phyloP scores from a whole-genome alignment of 2,888 invertebrate species.

The Thalpophila matura region DNA sequence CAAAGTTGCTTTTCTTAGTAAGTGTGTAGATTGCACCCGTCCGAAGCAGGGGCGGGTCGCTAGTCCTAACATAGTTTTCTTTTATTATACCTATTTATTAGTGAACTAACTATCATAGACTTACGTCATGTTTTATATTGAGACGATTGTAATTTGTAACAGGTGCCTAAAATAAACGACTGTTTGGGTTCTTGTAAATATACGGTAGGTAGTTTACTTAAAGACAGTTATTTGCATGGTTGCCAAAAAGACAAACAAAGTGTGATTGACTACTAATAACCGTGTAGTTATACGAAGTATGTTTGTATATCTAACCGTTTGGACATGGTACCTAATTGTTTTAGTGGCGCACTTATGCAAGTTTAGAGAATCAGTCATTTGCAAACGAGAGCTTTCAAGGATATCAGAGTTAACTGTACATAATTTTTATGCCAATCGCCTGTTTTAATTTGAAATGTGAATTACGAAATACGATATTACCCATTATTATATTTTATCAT shows the following conservation, averaged over 20 bases:
- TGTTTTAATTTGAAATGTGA: too few species aligned
- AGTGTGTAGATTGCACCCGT: too few species aligned
- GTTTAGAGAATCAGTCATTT: slow-evolving; percentile 2
- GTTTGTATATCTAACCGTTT: slow-evolving; percentile 23
- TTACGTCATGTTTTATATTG: neutral
- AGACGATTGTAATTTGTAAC: neutral
- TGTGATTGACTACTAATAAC: slow-evolving; percentile 14
- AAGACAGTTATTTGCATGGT: neutral
- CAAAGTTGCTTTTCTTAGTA: too few species aligned
- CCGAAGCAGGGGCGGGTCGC: too few species aligned
- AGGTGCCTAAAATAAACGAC: neutral
- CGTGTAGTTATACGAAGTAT: neutral
- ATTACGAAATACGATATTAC: too few species aligned
- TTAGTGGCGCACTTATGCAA: slow-evolving; percentile 14
- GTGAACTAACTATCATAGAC: neutral
- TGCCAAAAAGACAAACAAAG: slow-evolving; percentile 5
- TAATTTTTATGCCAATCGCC: slow-evolving; percentile 33
- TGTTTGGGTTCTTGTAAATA: neutral
- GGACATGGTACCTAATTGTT: slow-evolving; percentile 20
- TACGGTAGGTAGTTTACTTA: neutral
- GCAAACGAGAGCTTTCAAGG: slow-evolving; percentile 26
- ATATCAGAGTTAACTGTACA: slow-evolving; percentile 21
- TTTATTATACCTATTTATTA: slow-evolving; percentile 2
- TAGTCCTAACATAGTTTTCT: slow-evolving; percentile 5
- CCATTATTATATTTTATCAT: too few species aligned